A percentile compares a stretch with the other conserved stretches of the same genome.
phyloP scores from a whole-genome alignment of 2,797 vertebrate species.

The Monodelphis domestica region DNA sequence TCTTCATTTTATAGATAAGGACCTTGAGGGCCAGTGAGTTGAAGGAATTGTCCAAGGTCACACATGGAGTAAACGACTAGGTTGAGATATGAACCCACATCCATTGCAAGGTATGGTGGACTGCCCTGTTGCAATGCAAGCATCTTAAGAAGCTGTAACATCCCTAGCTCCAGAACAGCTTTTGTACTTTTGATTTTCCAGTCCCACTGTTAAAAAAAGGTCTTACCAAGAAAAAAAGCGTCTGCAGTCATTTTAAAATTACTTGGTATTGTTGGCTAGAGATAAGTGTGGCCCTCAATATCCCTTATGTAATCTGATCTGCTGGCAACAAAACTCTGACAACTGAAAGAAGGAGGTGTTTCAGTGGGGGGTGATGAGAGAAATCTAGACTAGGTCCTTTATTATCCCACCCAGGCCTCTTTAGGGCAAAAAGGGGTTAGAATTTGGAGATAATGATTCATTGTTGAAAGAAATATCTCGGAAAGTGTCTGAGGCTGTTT shows the following conservation, averaged over 20 bases:
- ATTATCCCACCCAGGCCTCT: not conserved
- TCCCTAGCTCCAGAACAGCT: not conserved
- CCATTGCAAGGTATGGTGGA: not conserved
- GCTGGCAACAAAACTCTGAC: not conserved
- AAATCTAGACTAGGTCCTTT: slow-evolving; percentile 26
- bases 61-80: not conserved
- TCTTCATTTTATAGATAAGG: not conserved
- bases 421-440: not conserved
- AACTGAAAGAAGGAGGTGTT: slow-evolving; percentile 60
- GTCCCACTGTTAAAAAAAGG: slow-evolving; percentile 44
- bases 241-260: slow-evolving; percentile 48
- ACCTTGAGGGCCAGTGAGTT: not conserved
- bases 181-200: slow-evolving; percentile 33
- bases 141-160: not conserved
- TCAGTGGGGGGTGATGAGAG: not conserved
- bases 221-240: slow-evolving; percentile 13
- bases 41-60: not conserved
- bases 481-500: not conserved
- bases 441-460: not conserved
- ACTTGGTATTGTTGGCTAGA: slow-evolving; percentile 54
- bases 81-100: not conserved
- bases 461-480: slow-evolving; percentile 1
- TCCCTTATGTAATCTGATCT: slow-evolving; percentile 66
- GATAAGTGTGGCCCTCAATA: slow-evolving; percentile 56
- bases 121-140: not conserved